phyloP scores from a whole-genome alignment of 2,888 invertebrate species.

The Lordiphosa fenestrarum region DNA sequence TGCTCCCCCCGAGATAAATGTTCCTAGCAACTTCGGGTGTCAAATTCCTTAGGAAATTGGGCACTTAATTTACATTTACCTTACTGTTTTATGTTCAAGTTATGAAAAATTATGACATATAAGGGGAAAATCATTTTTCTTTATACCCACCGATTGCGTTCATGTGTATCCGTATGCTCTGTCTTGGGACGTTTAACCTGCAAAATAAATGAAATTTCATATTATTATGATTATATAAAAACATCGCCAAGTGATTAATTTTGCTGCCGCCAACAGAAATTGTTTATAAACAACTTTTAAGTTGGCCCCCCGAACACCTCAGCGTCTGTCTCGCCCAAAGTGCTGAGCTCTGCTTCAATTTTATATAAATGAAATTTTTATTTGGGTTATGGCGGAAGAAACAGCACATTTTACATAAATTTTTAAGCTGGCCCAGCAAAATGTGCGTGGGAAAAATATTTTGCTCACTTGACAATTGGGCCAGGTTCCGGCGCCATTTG shows the following conservation, averaged over 20 bases:
- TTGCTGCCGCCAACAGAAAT: slow-evolving; percentile 17
- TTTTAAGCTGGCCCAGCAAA: slow-evolving; percentile 17
- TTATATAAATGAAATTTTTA: slow-evolving; percentile 13
- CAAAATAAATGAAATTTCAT: slow-evolving; percentile 72
- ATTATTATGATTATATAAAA: slow-evolving; percentile 1
- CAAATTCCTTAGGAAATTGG: slow-evolving; percentile 65
- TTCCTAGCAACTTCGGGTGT: slow-evolving; percentile 48
- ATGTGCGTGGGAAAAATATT: slow-evolving; percentile 64
- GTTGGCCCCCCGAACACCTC: slow-evolving; percentile 45
- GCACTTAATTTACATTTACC: slow-evolving; percentile 64
- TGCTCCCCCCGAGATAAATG: slow-evolving; percentile 45
- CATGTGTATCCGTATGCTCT: slow-evolving; percentile 84
- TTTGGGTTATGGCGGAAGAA: slow-evolving; percentile 48
- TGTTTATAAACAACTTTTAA: slow-evolving; percentile 62
- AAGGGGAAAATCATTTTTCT: slow-evolving; percentile 6
- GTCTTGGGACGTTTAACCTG: slow-evolving; percentile 87
- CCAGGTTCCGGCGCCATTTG: slow-evolving; percentile 42
- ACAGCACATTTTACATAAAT: slow-evolving; percentile 70
- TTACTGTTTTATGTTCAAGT: slow-evolving; percentile 38
- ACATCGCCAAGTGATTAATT: background rate
- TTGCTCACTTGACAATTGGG: slow-evolving; percentile 33
- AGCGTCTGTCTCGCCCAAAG: slow-evolving; percentile 12
- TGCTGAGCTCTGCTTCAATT: slow-evolving; percentile 31
- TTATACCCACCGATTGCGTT: slow-evolving; percentile 85
- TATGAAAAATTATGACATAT: slow-evolving; percentile 62